These are phyloP conservation scores for Drosophila subquinaria DNA, from an alignment of 2,888 invertebrate species.

Conservation along the genomic window DNA sequence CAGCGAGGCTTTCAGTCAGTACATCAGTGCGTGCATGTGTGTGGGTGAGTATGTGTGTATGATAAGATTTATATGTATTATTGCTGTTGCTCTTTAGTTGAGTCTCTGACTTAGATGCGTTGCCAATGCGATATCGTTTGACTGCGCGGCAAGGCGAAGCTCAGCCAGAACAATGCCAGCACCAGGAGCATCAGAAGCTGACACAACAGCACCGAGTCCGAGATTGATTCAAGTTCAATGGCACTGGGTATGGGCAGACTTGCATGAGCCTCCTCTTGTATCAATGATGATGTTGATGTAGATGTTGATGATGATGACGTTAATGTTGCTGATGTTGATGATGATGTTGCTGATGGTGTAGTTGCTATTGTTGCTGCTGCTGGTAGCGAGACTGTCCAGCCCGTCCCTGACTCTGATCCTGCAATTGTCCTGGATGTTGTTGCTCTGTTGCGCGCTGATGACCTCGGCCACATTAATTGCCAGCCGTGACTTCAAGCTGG, in stretches of 20 bases:
- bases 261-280: slow-evolving; percentile 3
- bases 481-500: slow-evolving; percentile 3
- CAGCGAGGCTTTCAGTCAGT: slow-evolving; percentile 80
- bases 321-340: background rate
- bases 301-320: background rate
- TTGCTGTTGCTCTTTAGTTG: slow-evolving; percentile 6
- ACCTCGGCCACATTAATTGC: slow-evolving; percentile 50
- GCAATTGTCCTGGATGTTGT: slow-evolving; percentile 20
- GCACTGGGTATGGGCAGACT: slow-evolving; percentile 23
- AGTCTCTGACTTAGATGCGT: slow-evolving; percentile 37
- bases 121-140: slow-evolving; percentile 48
- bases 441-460: slow-evolving; percentile 34
- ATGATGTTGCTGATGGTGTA: background rate
- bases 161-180: slow-evolving; percentile 45
- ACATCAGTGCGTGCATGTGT: slow-evolving; percentile 66
- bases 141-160: slow-evolving; percentile 39
- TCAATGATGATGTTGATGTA: background rate
- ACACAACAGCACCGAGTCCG: slow-evolving; percentile 42
- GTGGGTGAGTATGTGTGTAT: slow-evolving; percentile 16
- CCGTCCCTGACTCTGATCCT: slow-evolving; percentile 15
- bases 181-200: slow-evolving; percentile 48
- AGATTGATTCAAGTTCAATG: slow-evolving; percentile 46
- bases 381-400: background rate
- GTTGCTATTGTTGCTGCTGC: background rate
- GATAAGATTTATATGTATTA: slow-evolving; percentile 7